phyloP scores from a whole-genome alignment of 1,140 invertebrate genomes.

The Atopsyche davidsoni region DNA sequence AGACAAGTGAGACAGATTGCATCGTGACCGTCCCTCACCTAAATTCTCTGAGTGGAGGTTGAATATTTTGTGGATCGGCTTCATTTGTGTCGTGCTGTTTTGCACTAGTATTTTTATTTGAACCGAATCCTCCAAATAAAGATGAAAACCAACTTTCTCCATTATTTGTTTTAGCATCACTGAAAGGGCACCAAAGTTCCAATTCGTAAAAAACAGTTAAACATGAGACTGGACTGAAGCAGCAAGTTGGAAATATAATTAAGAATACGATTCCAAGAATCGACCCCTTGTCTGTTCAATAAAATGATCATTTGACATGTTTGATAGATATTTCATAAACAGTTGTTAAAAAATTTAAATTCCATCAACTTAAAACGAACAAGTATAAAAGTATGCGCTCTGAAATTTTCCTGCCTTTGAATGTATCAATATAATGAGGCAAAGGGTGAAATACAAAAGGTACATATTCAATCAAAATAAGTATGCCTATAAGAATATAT shows the following conservation, averaged over 20 bases:
- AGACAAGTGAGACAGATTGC: slow-evolving; percentile 15
- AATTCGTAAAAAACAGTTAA: too few species aligned
- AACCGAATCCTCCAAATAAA: slow-evolving; percentile 15
- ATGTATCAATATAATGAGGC: slow-evolving; percentile 6
- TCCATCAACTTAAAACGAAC: not conserved
- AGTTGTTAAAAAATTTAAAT: slow-evolving; percentile 5
- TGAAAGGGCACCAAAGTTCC: too few species aligned
- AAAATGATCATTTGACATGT: too few species aligned
- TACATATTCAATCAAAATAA: slow-evolving; percentile 8
- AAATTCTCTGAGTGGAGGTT: slow-evolving; percentile 24
- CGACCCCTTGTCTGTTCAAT: too few species aligned
- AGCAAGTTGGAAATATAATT: too few species aligned
- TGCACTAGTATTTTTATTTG: slow-evolving; percentile 9
- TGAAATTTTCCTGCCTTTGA: slow-evolving; percentile 4
- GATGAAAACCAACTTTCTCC: slow-evolving; percentile 26
- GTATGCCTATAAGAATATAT: too few species aligned
- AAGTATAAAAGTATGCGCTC: not conserved
- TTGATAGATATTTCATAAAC: too few species aligned
- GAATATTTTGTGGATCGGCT: not conserved
- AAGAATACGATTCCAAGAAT: too few species aligned
- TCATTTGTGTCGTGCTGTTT: not conserved
- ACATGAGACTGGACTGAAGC: too few species aligned
- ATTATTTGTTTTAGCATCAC: slow-evolving; percentile 8
- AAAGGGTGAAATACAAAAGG: slow-evolving; percentile 2
- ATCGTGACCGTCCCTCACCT: slow-evolving; percentile 27